phyloP scores from a whole-genome alignment of 2,797 vertebrate species.

The Moxostoma hubbsi region DNA sequence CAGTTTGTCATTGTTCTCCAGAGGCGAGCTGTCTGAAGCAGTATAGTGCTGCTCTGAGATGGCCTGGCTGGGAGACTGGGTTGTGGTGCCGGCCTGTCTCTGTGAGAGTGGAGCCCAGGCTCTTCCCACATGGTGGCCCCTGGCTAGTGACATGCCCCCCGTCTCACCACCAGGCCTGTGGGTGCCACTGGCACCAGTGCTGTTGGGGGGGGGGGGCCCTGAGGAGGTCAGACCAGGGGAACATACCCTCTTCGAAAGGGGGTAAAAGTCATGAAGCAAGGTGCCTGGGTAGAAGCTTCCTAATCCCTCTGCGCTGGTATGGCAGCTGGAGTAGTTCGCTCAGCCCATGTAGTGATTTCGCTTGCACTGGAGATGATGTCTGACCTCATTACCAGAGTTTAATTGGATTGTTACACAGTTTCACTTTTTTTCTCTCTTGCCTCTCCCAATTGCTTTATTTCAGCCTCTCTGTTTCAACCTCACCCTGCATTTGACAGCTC shows the following conservation, averaged over 20 bases:
- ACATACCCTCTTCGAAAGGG: constrained; percentile 75
- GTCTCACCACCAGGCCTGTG: constrained; percentile 68
- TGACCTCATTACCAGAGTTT: constrained; percentile 99
- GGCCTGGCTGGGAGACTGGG: constrained; percentile 76
- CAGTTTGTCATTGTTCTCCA: constrained; percentile 73
- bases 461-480: constrained; percentile 84
- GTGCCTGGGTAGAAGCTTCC: constrained; percentile 70
- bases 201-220: constrained; percentile 63
- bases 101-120: constrained; percentile 71
- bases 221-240: constrained; percentile 76
- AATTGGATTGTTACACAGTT: constrained; percentile 98
- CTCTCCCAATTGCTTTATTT: constrained; percentile 86
- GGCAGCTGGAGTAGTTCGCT: constrained; percentile 86
- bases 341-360: constrained; percentile 95
- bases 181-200: constrained; percentile 71
- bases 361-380: constrained; percentile 95
- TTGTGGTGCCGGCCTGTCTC: constrained; percentile 84
- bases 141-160: constrained; percentile 42
- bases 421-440: constrained; percentile 89
- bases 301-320: constrained; percentile 81
- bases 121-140: constrained; percentile 79
- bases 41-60: constrained; percentile 74
- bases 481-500: constrained; percentile 89
- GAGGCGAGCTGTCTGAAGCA: constrained; percentile 80
- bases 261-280: constrained; percentile 63